Conservation (phyloP, 2,797 vertebrate genomes). For the Aeoliscus strigatus region DNA sequence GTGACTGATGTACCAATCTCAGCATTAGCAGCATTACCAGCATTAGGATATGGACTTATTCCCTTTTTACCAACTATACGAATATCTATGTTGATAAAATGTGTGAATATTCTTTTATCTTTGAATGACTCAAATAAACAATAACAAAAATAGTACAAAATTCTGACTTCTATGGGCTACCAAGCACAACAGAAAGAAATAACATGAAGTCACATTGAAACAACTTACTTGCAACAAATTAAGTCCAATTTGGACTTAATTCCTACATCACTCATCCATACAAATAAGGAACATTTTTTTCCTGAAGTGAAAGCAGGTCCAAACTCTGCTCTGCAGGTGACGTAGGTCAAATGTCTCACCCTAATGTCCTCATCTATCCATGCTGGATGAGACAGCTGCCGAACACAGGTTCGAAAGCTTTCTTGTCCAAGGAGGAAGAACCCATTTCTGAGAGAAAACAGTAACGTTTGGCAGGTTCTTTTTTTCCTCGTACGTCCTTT, state of each 20-base stretch:
- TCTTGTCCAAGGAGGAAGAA: conserved; percentile 42
- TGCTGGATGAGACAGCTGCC: conserved; percentile 39
- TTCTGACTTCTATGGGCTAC: conserved; percentile 4
- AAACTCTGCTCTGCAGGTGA: conserved; percentile 8
- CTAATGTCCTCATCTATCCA: conserved; percentile 18
- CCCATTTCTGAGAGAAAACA: conserved; percentile 45
- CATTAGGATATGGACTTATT: no score
- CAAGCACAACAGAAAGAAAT: no score
- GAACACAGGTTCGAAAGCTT: conserved; percentile 29
- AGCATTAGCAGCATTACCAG: no score
- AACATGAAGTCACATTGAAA: no score
- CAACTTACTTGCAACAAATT: no score
- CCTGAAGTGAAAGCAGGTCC: conserved; percentile 3
- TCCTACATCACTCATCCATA: neutral
- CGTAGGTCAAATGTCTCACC: conserved; percentile 15
- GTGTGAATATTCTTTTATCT: no score
- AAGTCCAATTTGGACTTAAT: no score
- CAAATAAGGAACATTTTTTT: conserved; percentile 1
- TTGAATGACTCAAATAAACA: no score
- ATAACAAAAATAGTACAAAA: conserved; percentile 4
- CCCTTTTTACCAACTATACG: no score
- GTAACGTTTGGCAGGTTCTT: conserved; percentile 35
- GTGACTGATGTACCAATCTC: no score
- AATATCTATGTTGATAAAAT: no score
- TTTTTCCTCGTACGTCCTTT: conserved; percentile 42